Percentiles rank a stretch among this genome's conserved stretches.
phyloP scores from a whole-genome alignment of 1,140 invertebrate species.

The Drosophila burlai region DNA sequence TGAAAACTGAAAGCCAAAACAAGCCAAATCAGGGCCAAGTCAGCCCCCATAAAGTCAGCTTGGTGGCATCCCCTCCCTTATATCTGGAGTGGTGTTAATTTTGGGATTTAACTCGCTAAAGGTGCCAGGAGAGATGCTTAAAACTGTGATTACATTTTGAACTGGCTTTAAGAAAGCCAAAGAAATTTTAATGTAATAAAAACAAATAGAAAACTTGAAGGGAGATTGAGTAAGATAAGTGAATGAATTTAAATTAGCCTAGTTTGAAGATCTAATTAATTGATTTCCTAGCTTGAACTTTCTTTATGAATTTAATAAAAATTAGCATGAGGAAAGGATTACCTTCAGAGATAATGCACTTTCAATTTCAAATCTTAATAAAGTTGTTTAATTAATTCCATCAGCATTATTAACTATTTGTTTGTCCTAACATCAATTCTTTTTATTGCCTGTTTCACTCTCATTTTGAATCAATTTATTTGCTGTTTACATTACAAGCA shows the following conservation, averaged over 20 bases:
- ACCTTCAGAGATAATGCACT: not conserved
- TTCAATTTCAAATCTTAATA: not conserved
- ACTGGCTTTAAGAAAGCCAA: not conserved
- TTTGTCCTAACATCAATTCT: constrained; percentile 25
- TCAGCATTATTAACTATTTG: constrained; percentile 13
- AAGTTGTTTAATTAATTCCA: not conserved
- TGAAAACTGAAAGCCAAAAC: constrained; percentile 19
- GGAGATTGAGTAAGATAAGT: not conserved
- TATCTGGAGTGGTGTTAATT: constrained; percentile 46
- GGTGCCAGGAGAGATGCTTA: constrained; percentile 20
- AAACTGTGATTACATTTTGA: constrained; percentile 21
- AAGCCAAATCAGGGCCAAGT: constrained; percentile 50
- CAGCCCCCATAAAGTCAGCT: constrained; percentile 21
- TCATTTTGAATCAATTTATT: constrained; percentile 39
- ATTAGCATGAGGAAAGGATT: not conserved
- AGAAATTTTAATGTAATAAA: not conserved
- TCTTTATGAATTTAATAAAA: not conserved
- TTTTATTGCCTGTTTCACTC: constrained; percentile 19
- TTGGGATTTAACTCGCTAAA: constrained; percentile 45
- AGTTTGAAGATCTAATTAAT: constrained; percentile 3
- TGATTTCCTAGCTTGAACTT: not conserved
- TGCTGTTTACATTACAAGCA: constrained; percentile 51
- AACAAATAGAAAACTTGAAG: not conserved
- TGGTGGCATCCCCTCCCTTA: not conserved
- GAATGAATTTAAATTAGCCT: not conserved